These are phyloP conservation scores for Ophion ellenae DNA, from an alignment of 2,888 invertebrate genomes.

Conservation along the genomic window DNA sequence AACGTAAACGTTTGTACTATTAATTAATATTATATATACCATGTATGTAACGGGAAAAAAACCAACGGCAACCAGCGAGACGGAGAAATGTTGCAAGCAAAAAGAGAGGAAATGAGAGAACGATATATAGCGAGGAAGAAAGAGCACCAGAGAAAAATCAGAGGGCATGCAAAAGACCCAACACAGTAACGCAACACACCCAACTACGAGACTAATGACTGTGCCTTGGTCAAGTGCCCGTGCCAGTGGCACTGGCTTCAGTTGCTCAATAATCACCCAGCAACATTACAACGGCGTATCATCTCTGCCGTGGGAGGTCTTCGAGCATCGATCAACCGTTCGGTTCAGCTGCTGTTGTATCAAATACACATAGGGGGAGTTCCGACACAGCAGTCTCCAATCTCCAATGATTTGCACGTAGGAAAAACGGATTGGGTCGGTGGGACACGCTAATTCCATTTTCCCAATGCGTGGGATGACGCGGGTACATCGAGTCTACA, in stretches of 20 bases:
- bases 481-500: conserved; percentile 39
- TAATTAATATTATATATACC: conserved; percentile 62
- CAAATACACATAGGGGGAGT: background rate
- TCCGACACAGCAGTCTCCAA: background rate
- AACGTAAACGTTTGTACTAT: conserved; percentile 83
- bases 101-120: conserved; percentile 54
- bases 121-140: conserved; percentile 18
- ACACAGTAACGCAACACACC: conserved; percentile 57
- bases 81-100: conserved; percentile 48
- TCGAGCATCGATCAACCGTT: conserved; percentile 69
- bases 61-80: conserved; percentile 22
- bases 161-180: conserved; percentile 1
- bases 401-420: background rate
- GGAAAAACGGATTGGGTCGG: background rate
- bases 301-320: conserved; percentile 71
- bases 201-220: conserved; percentile 79
- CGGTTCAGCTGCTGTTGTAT: background rate
- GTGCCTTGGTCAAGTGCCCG: conserved; percentile 82
- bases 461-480: background rate
- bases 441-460: background rate
- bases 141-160: conserved; percentile 39
- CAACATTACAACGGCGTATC: conserved; percentile 71
- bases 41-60: conserved; percentile 50
- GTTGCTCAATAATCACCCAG: conserved; percentile 72
- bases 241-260: conserved; percentile 74